Evolutionary conservation across 2,888 invertebrate species (phyloP).

Genomic region (Sisyra terminalis): DNA sequence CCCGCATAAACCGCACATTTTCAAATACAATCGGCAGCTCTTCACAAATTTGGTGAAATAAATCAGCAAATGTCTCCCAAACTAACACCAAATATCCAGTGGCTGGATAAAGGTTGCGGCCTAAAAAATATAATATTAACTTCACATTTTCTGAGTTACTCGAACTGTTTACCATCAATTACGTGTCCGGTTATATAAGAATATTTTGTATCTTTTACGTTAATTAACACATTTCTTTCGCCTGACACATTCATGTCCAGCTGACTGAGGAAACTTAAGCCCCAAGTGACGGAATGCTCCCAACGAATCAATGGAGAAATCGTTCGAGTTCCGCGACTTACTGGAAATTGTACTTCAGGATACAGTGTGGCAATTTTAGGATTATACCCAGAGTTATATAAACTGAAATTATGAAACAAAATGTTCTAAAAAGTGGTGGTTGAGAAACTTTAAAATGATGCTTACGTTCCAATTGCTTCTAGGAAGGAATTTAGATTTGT

Average conservation of each 20-base stretch:
- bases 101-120: constrained; percentile 38
- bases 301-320: constrained; percentile 70
- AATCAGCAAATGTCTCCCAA: constrained; percentile 35
- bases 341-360: constrained; percentile 61
- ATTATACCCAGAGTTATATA: constrained; percentile 63
- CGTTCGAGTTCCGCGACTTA: constrained; percentile 73
- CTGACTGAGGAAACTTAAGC: constrained; percentile 47
- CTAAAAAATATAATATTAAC: constrained; percentile 15
- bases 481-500: constrained; percentile 45
- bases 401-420: too few species aligned
- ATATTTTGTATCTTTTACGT: constrained; percentile 44
- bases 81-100: constrained; percentile 33
- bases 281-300: constrained; percentile 71
- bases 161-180: constrained; percentile 55
- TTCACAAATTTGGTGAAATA: constrained; percentile 22
- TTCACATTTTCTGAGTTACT: not conserved
- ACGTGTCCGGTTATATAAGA: constrained; percentile 64
- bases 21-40: constrained; percentile 37
- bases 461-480: constrained; percentile 46
- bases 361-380: constrained; percentile 61
- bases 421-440: not conserved
- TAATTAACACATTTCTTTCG: constrained; percentile 41
- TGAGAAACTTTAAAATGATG: too few species aligned
- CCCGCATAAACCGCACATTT: constrained; percentile 38
- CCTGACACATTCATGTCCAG: constrained; percentile 50